Conservation (phyloP, 2,888 invertebrate genomes). For the Neoscelio sp. region DNA sequence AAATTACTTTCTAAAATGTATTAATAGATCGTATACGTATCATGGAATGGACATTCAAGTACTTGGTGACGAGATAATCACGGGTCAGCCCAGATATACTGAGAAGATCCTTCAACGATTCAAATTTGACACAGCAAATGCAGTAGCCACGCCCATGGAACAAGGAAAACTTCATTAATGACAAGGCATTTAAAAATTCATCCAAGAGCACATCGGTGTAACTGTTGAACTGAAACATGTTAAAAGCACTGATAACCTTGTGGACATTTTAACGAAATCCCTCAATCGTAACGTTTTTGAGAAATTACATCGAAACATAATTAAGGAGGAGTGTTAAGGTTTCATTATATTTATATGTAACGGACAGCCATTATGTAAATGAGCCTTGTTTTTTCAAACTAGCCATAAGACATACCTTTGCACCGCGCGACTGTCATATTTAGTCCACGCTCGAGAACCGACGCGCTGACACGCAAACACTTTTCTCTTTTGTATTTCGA, state of each 20-base stretch:
- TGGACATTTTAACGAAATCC: too few relatives aligned
- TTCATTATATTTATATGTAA: too few relatives aligned
- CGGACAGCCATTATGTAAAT: too few relatives aligned
- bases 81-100: not conserved
- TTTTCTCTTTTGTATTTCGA: too few relatives aligned
- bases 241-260: not conserved
- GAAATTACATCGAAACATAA: too few relatives aligned
- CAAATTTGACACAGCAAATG: not conserved
- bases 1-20: not conserved
- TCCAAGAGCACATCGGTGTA: slow-evolving; percentile 69
- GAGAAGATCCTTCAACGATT: not conserved
- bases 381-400: too few relatives aligned
- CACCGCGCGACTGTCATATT: too few relatives aligned
- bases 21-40: not conserved
- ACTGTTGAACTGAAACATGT: not conserved
- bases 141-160: not conserved
- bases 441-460: too few relatives aligned
- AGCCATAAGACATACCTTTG: too few relatives aligned
- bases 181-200: not conserved
- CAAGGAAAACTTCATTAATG: not conserved
- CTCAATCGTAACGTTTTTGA: too few relatives aligned
- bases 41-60: not conserved
- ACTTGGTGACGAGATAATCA: not conserved
- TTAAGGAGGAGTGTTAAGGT: too few relatives aligned
- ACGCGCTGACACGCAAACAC: too few relatives aligned